Base-by-base conservation (phyloP, 2,797 vertebrate genomes). In the Heterohyrax brucei region DNA sequence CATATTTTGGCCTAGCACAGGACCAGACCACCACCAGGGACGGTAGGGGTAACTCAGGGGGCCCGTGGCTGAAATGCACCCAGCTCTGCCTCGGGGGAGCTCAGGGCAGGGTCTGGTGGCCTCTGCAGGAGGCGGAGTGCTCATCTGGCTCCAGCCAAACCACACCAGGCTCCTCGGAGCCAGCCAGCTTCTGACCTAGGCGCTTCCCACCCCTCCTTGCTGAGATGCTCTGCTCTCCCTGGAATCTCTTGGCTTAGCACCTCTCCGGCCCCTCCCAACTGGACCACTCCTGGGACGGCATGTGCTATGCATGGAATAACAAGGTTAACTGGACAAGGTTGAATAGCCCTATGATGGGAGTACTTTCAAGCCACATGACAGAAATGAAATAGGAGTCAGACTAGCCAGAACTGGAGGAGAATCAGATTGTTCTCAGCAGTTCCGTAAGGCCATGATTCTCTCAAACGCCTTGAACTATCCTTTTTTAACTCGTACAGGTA, bases 211-310 rank as follows among this genome's bases (percentile, higher is more conserved):
- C 94, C 95, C 94, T 92, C 91, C 66, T 24, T 61, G 56, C 56
- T n/a, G 82, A 82, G 56, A 26, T 66, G 90, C 68, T 81, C 91
- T 88, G 70, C 85, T 77, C 46, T 96, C 87, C 33, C 93, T 96
- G 96, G 95, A 97, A 86, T 96, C 93, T 97, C 89, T 91, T 97
- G 94, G 96, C 94, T 88, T 93, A 95, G 96, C 95, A 95, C 93
- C 93, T 97, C 95, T 86, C 56, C 1, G 39, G 90, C 87, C 94
- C 91, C 94, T 96, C 96, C 95, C 91, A 68, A 7, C 84, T 14
- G 86, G 95, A 89, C 86, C 91, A 85, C 94, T 96, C 89, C 89
- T 90, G 96, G 97, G 95, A 97, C 95, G 93, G 91, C 81, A 75
- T 96, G 95, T 96, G 95, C 95, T 96, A 88, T 94, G 95, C 50